These are phyloP conservation scores for Bergia puertoricense DNA, from an alignment of 92 coral and sea anemone genomes.

Conservation along the genomic window DNA sequence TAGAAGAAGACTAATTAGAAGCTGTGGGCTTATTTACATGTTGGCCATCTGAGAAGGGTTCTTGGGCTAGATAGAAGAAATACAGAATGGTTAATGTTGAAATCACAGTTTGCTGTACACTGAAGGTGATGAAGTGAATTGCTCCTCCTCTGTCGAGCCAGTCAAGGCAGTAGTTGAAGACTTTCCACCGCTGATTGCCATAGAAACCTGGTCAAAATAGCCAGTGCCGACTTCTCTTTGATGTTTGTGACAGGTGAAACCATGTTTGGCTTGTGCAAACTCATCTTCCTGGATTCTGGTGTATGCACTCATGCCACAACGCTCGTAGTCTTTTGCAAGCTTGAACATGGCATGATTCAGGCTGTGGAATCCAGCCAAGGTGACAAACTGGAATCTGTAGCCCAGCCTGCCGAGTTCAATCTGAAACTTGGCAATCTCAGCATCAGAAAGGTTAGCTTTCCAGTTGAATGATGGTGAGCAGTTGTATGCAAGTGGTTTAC, in stretches of 20 bases:
- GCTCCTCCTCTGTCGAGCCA: conserved; percentile 97
- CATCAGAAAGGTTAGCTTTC: conserved; percentile 95
- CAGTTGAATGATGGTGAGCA: conserved; percentile 99
- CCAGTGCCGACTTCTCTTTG: conserved; percentile 98
- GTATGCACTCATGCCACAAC: conserved; percentile 95
- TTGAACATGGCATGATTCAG: conserved; percentile 98
- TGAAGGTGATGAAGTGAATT: conserved; percentile 54
- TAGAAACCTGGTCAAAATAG: conserved; percentile 83
- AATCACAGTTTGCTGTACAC: conserved; percentile 32
- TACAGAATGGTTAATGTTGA: neutral
- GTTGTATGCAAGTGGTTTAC: conserved; percentile 98
- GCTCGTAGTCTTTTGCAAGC: conserved; percentile 85
- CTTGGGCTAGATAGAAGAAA: too few relatives aligned
- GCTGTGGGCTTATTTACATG: too few relatives aligned
- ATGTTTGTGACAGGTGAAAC: conserved; percentile 96
- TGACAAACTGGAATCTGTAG: conserved; percentile 93
- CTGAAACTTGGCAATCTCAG: conserved; percentile 89
- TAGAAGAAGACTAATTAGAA: too few relatives aligned
- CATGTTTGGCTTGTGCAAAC: conserved; percentile 82
- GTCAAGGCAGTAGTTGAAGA: conserved; percentile 88
- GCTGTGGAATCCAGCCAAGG: conserved; percentile 97
- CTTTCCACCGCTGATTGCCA: conserved; percentile 93
- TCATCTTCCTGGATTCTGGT: conserved; percentile 91
- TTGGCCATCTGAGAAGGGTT: too few relatives aligned
- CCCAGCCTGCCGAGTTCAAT: conserved; percentile 92